Percentiles rank a stretch among this genome's conserved stretches.
phyloP scores from a whole-genome alignment of 2,797 vertebrate species.

The Poecilia velifera region DNA sequence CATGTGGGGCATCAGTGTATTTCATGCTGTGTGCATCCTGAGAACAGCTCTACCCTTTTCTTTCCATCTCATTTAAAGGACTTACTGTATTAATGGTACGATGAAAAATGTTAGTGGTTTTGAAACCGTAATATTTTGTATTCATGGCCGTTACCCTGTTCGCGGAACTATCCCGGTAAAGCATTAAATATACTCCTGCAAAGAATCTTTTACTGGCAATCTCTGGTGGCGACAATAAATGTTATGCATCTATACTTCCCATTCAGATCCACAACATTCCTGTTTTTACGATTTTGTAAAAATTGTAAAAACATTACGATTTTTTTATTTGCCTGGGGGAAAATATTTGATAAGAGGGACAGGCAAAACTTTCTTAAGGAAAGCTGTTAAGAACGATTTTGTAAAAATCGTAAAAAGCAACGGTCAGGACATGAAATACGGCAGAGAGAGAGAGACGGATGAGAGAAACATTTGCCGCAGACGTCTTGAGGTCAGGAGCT shows the following conservation, averaged over 20 bases:
- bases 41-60: background rate
- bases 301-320: background rate
- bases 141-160: background rate
- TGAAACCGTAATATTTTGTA: background rate
- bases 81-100: background rate
- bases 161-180: background rate
- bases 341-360: too few species aligned
- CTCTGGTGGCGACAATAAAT: background rate
- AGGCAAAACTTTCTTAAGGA: too few species aligned
- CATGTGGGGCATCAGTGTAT: background rate
- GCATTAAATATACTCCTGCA: background rate
- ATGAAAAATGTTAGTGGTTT: background rate
- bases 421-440: background rate
- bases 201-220: background rate
- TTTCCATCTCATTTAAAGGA: background rate
- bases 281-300: background rate
- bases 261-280: background rate
- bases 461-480: background rate
- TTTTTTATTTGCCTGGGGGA: too few species aligned
- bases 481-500: background rate
- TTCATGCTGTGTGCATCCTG: background rate
- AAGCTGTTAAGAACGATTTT: too few species aligned
- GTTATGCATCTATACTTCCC: background rate
- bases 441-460: background rate
- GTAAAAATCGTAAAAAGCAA: background rate